phyloP scores from a whole-genome alignment of 2,113 vertebrate species.

The Formicarius rufipectus region DNA sequence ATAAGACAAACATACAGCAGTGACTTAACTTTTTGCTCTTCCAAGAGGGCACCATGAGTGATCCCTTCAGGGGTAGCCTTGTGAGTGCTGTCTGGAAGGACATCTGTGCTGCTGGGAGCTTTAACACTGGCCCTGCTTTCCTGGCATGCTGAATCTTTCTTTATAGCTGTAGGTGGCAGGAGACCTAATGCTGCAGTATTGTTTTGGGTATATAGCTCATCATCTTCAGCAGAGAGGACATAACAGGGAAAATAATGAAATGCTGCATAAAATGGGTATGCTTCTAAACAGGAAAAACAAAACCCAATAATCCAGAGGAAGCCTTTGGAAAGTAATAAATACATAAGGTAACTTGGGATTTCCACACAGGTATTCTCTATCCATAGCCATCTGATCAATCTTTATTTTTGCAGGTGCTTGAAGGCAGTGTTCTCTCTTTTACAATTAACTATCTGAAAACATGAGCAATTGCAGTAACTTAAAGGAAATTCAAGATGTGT shows the following conservation, averaged over 20 bases:
- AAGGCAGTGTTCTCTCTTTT: background rate
- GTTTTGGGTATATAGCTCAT: background rate
- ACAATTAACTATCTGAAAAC: background rate
- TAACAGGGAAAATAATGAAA: background rate
- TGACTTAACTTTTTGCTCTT: conserved; percentile 71
- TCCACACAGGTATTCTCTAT: background rate
- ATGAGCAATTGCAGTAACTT: background rate
- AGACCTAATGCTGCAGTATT: background rate
- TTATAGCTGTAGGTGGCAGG: background rate
- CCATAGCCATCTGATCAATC: background rate
- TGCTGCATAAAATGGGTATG: background rate
- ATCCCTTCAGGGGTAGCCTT: background rate
- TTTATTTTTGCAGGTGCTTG: background rate
- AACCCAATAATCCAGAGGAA: background rate
- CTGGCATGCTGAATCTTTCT: conserved; percentile 50
- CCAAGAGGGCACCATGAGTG: conserved; percentile 27
- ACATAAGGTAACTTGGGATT: background rate
- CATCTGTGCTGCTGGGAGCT: background rate
- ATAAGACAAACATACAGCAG: background rate
- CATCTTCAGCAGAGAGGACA: conserved; percentile 23
- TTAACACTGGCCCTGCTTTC: conserved; percentile 40
- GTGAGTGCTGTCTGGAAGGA: background rate
- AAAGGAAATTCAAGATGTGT: background rate
- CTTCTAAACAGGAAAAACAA: background rate
- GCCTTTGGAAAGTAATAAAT: background rate